Evolutionary conservation across 2,888 invertebrate genomes (phyloP).

Genomic region (Meganola albula): DNA sequence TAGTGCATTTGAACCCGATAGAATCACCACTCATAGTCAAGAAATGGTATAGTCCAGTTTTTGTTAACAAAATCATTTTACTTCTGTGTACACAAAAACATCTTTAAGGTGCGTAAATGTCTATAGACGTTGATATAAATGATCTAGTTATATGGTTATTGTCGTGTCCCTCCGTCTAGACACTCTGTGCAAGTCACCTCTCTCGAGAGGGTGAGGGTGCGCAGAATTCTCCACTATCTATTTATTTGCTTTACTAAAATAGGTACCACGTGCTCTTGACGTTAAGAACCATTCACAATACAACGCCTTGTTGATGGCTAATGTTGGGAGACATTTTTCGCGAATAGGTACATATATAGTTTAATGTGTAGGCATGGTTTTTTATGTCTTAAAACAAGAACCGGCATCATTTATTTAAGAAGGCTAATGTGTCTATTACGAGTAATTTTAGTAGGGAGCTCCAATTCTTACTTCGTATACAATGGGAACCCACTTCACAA

Average conservation of each 20-base stretch:
- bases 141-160: slow-evolving; percentile 34
- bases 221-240: slow-evolving; percentile 60
- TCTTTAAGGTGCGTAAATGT: slow-evolving; percentile 34
- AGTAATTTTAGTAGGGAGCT: slow-evolving; percentile 32
- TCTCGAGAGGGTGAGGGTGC: slow-evolving; percentile 65
- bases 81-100: too few relatives aligned
- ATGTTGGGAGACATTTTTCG: slow-evolving; percentile 11
- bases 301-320: slow-evolving; percentile 25
- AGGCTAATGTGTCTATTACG: slow-evolving; percentile 19
- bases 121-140: slow-evolving; percentile 33
- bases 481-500: slow-evolving; percentile 69
- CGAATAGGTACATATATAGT: too few relatives aligned
- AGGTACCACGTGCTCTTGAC: slow-evolving; percentile 60
- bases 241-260: slow-evolving; percentile 69
- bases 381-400: too few relatives aligned
- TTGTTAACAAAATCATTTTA: too few relatives aligned
- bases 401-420: slow-evolving; percentile 22
- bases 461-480: slow-evolving; percentile 47
- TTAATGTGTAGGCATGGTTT: too few relatives aligned
- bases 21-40: too few relatives aligned
- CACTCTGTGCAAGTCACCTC: slow-evolving; percentile 66
- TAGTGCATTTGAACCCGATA: too few relatives aligned
- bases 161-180: slow-evolving; percentile 71
- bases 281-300: slow-evolving; percentile 41
- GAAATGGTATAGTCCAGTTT: too few relatives aligned